These are phyloP conservation scores for Calephelis virginiensis DNA, from an alignment of 1,140 invertebrate genomes.

Conservation along the genomic window DNA sequence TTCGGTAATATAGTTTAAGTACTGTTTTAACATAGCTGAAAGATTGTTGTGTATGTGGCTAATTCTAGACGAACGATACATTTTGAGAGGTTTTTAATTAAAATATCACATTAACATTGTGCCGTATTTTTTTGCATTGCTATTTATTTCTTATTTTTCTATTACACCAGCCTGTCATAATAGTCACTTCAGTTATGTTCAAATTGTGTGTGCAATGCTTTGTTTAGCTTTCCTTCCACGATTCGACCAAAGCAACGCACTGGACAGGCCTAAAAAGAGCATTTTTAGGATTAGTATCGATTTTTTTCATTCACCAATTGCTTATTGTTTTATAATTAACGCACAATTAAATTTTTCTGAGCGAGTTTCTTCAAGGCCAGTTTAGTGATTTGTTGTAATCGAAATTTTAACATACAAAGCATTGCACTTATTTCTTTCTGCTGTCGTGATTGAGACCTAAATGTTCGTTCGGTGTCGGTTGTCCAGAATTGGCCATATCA, in stretches of 20 bases:
- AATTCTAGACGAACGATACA: slow-evolving; percentile 66
- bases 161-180: slow-evolving; percentile 54
- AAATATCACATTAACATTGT: slow-evolving; percentile 21
- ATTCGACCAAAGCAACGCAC: slow-evolving; percentile 38
- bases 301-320: too few relatives aligned
- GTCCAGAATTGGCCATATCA: slow-evolving; percentile 86
- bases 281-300: too few relatives aligned
- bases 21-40: slow-evolving; percentile 65
- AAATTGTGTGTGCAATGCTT: slow-evolving; percentile 44
- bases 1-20: slow-evolving; percentile 21
- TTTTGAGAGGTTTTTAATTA: slow-evolving; percentile 19
- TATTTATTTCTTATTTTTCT: slow-evolving; percentile 36
- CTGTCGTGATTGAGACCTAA: slow-evolving; percentile 47
- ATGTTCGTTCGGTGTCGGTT: slow-evolving; percentile 70
- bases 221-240: slow-evolving; percentile 35
- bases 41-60: slow-evolving; percentile 75
- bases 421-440: slow-evolving; percentile 37
- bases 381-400: neutral
- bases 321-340: too few relatives aligned
- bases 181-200: slow-evolving; percentile 77
- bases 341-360: too few relatives aligned
- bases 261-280: too few relatives aligned
- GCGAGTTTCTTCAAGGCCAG: neutral
- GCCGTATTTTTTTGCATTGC: slow-evolving; percentile 22
- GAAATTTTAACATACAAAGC: slow-evolving; percentile 34